These are phyloP conservation scores for Toxotes chatareus DNA, from an alignment of 2,113 vertebrate genomes.

Conservation along the genomic window DNA sequence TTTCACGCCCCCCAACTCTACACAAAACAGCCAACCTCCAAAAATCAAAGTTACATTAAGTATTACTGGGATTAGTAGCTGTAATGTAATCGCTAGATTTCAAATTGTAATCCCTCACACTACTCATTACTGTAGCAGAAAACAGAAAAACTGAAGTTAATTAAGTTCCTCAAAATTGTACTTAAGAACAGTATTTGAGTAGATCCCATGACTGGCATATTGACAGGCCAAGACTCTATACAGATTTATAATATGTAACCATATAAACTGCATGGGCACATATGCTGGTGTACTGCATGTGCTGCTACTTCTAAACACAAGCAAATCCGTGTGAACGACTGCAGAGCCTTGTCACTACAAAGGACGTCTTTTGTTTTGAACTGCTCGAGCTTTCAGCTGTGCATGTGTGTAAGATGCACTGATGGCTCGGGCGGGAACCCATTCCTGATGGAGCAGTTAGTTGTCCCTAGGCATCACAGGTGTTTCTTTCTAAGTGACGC, in stretches of 20 bases:
- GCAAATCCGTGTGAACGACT: slow-evolving; percentile 15
- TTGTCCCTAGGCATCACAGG: slow-evolving; percentile 72
- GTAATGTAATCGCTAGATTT: too few relatives aligned
- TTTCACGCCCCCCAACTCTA: too few relatives aligned
- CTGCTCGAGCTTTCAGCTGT: background rate
- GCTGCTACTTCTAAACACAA: background rate
- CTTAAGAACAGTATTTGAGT: background rate
- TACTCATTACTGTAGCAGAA: too few relatives aligned
- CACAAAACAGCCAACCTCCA: too few relatives aligned
- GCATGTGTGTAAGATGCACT: slow-evolving; percentile 12
- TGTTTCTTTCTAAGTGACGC: slow-evolving; percentile 73
- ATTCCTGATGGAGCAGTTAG: slow-evolving; percentile 65
- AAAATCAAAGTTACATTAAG: too few relatives aligned
- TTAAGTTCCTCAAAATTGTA: too few relatives aligned
- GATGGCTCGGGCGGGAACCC: slow-evolving; percentile 37
- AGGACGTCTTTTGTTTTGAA: slow-evolving; percentile 9
- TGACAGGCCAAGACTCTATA: background rate
- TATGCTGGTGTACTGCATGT: background rate
- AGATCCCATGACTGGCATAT: background rate
- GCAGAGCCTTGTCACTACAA: slow-evolving; percentile 2
- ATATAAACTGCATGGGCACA: too few relatives aligned
- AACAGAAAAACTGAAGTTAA: too few relatives aligned
- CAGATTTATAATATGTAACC: too few relatives aligned
- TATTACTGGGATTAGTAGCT: too few relatives aligned
- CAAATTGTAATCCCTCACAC: too few relatives aligned